Conservation (phyloP, 2,797 vertebrate genomes). For the Esox masquinongy region DNA sequence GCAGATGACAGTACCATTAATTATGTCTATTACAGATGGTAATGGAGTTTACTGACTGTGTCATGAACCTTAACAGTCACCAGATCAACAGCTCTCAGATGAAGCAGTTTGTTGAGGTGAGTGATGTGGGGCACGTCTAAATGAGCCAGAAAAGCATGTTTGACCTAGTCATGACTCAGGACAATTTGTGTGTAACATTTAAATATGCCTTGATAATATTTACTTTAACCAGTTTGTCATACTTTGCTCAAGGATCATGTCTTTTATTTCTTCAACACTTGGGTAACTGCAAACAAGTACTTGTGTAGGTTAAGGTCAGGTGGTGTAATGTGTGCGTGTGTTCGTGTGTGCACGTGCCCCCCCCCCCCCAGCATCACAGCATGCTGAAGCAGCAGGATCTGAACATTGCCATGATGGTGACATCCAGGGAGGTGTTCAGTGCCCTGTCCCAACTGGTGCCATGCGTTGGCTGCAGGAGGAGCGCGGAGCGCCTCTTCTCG, state of each 20-base stretch:
- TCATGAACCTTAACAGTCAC: constrained; percentile 85
- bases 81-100: constrained; percentile 83
- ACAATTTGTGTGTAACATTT: neutral
- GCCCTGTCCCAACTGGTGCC: constrained; percentile 92
- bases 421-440: constrained; percentile 87
- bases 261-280: neutral
- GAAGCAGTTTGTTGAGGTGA: constrained; percentile 94
- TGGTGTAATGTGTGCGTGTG: neutral
- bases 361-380: constrained; percentile 80
- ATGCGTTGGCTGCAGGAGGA: constrained; percentile 94
- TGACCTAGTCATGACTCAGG: neutral
- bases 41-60: constrained; percentile 95
- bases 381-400: constrained; percentile 93
- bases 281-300: neutral
- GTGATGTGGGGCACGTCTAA: constrained; percentile 1
- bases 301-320: neutral
- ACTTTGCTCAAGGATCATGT: neutral
- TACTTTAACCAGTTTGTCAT: neutral
- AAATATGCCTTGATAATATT: neutral
- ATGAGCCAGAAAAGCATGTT: neutral
- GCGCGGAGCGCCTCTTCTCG: constrained; percentile 94
- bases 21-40: constrained; percentile 83
- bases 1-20: neutral
- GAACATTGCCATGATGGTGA: constrained; percentile 90
- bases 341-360: too few relatives aligned